Conservation (phyloP, 2,888 invertebrate genomes). For the Anthophora plumipes region DNA sequence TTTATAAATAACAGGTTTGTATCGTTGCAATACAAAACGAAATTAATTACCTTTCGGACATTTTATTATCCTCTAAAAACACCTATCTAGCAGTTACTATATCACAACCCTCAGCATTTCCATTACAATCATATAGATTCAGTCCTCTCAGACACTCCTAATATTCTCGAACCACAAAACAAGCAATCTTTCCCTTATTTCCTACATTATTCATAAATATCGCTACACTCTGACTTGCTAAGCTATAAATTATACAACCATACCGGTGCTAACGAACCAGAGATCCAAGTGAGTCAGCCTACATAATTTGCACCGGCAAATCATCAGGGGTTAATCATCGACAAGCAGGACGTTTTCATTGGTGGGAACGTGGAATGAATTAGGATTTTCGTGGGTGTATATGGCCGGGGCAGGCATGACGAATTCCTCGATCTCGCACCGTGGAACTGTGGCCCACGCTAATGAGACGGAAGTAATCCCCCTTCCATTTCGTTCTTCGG, state of each 20-base stretch:
- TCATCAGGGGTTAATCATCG: conserved; percentile 13
- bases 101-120: background rate
- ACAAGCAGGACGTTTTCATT: conserved; percentile 54
- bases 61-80: background rate
- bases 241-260: conserved; percentile 25
- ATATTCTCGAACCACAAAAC: background rate
- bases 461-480: conserved; percentile 78
- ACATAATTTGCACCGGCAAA: background rate
- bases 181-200: background rate
- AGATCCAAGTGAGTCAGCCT: conserved; percentile 6
- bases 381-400: conserved; percentile 64
- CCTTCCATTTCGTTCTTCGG: conserved; percentile 25
- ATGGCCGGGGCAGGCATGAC: conserved; percentile 63
- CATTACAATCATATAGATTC: background rate
- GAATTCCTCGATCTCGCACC: conserved; percentile 66
- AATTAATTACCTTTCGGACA: too few relatives aligned
- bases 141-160: background rate
- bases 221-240: background rate
- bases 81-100: background rate
- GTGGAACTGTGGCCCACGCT: conserved; percentile 66
- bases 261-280: background rate
- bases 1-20: too few relatives aligned
- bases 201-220: conserved; percentile 24
- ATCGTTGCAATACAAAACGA: too few relatives aligned
- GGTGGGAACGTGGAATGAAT: conserved; percentile 55